A percentile compares a stretch with the other conserved stretches of the same genome.
These are phyloP conservation scores for Bombus vancouverensis DNA, from an alignment of 1,140 invertebrate species.

Conservation along the genomic window DNA sequence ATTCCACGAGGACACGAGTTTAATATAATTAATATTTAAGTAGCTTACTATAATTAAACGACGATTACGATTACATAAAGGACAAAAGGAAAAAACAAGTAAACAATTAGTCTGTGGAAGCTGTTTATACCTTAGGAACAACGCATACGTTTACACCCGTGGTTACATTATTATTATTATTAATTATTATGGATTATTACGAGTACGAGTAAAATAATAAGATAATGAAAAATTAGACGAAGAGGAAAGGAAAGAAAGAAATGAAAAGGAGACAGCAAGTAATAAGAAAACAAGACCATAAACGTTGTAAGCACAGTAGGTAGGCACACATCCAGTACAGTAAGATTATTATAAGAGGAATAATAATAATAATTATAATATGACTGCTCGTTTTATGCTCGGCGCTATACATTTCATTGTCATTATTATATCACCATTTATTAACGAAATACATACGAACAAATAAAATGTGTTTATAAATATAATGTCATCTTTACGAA, in stretches of 20 bases:
- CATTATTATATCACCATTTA: slow-evolving; percentile 81
- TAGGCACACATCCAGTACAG: slow-evolving; percentile 77
- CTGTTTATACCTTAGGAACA: slow-evolving; percentile 78
- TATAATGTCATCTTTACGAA: slow-evolving; percentile 71
- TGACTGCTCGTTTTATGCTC: slow-evolving; percentile 81
- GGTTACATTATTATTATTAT: slow-evolving; percentile 72
- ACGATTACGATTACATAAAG: slow-evolving; percentile 69
- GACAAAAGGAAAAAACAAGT: slow-evolving; percentile 49
- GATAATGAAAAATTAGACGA: slow-evolving; percentile 60
- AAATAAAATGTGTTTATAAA: slow-evolving; percentile 82
- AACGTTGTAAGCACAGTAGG: slow-evolving; percentile 77
- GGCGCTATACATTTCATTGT: slow-evolving; percentile 81
- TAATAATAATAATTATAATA: slow-evolving; percentile 80
- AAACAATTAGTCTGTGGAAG: slow-evolving; percentile 72
- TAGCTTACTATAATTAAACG: slow-evolving; percentile 78
- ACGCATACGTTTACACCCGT: slow-evolving; percentile 76
- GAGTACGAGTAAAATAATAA: slow-evolving; percentile 58
- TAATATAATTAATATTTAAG: slow-evolving; percentile 74
- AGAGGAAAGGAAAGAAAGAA: background rate
- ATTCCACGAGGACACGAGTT: slow-evolving; percentile 67
- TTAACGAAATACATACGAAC: slow-evolving; percentile 81
- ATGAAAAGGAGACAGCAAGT: background rate
- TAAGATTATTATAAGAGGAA: slow-evolving; percentile 77
- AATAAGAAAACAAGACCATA: slow-evolving; percentile 69
- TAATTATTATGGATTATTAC: slow-evolving; percentile 72